A percentile compares a stretch with the other conserved stretches of the same genome.
These are phyloP conservation scores for Antigone vipio DNA, from an alignment of 2,113 vertebrate genomes.

Conservation along the genomic window DNA sequence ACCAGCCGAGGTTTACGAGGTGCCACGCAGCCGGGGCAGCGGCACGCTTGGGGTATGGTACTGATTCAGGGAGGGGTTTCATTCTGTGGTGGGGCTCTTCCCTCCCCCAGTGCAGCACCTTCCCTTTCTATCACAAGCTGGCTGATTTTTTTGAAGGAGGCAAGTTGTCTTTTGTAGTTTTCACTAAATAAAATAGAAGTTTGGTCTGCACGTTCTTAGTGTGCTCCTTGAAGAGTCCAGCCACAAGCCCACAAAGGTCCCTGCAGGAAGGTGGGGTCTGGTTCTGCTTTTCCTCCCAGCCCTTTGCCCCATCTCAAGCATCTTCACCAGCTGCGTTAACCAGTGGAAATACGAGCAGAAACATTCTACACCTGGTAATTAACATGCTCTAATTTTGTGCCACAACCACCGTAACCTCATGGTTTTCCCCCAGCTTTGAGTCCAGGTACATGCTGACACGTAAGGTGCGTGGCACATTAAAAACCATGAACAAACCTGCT, in stretches of 20 bases:
- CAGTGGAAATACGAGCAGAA: background rate
- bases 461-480: background rate
- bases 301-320: background rate
- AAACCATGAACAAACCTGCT: background rate
- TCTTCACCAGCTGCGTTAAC: background rate
- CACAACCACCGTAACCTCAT: fast-evolving
- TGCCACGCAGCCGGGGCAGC: background rate
- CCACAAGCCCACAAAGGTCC: background rate
- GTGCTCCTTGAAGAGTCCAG: background rate
- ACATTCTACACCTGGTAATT: background rate
- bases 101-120: background rate
- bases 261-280: background rate
- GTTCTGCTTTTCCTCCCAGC: background rate
- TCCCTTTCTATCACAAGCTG: background rate
- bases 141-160: background rate
- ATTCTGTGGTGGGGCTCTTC: background rate
- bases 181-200: background rate
- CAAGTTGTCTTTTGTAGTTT: background rate
- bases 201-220: background rate
- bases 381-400: background rate
- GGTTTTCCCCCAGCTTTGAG: background rate
- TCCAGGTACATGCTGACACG: fast-evolving
- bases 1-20: background rate
- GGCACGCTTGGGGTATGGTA: fast-evolving
- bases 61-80: background rate